These are phyloP conservation scores for Salvator merianae DNA, from an alignment of 2,113 vertebrate species.

Conservation along the genomic window DNA sequence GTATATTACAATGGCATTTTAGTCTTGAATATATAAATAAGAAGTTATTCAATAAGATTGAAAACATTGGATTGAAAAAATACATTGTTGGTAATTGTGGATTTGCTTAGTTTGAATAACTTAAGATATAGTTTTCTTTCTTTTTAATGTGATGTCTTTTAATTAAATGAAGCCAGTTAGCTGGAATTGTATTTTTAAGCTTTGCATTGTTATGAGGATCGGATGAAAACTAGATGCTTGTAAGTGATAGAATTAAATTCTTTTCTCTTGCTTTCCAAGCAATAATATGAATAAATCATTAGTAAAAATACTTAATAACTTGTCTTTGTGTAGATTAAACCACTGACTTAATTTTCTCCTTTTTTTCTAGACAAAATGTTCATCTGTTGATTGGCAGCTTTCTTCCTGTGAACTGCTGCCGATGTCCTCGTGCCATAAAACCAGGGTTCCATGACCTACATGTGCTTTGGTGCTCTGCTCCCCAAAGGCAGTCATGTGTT, in stretches of 20 bases:
- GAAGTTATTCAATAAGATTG: background rate
- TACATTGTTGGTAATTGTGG: background rate
- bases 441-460: conserved; percentile 56
- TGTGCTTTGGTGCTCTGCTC: conserved; percentile 34
- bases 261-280: background rate
- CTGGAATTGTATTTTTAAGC: background rate
- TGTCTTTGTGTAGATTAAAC: conserved; percentile 6
- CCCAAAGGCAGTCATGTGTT: conserved; percentile 45
- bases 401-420: conserved; percentile 63
- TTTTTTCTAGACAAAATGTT: conserved; percentile 69
- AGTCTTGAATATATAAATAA: background rate
- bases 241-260: background rate
- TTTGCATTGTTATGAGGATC: background rate
- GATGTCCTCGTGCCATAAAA: conserved; percentile 59
- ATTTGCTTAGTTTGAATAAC: background rate
- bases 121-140: background rate
- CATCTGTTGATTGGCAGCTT: conserved; percentile 46
- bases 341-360: conserved; percentile 51
- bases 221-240: background rate
- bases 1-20: background rate
- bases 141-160: background rate
- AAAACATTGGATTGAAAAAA: background rate
- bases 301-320: conserved; percentile 1
- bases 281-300: conserved; percentile 5
- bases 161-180: background rate